Base-by-base conservation (phyloP, 2,888 invertebrate species). In the Pinctada fucata region DNA sequence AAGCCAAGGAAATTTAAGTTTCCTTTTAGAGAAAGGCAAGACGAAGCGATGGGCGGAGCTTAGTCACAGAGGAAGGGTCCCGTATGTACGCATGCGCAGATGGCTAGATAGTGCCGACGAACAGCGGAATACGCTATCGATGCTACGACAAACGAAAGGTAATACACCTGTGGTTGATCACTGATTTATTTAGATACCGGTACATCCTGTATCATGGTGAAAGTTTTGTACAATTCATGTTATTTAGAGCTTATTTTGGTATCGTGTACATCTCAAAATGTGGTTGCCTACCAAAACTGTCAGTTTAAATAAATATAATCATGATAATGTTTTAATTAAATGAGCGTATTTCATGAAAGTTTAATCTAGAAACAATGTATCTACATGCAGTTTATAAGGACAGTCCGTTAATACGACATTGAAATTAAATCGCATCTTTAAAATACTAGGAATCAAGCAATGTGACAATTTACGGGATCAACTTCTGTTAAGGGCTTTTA, bases 1-100 rank as follows among this genome's bases (percentile, higher is more conserved):
- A 4, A 86, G 86, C 65, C 86, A 86, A 72, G 86, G 86, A 0
- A 86, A 86, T 65, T 83, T 86, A 1, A 86, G 86, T 69, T 86
- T 86, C 69, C 84, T 86, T 10, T 79, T 86, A 78, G 86, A 86
- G 45, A 86, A 86, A 68, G 86, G 86, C 2, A 82, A 83, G 31
- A 82, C 79, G 45, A 84, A 84, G 65, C 77, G 70, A 45, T 86
- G 86, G 86, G 80, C 77, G 48, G 86, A 86, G 73, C 79, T 86
- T 6, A 85, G 85, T 64, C 78, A 81, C 0, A 75, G 84, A 67
- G 86, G 86, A 52, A 80, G 85, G 48, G 72, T 86, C 3, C 86
- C 86, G 0, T 86, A 86, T 65, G 80, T 86, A 10, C 83, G 84
- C 66, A 86, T 86, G 86, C 82, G 84, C 73, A 78, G 81, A 52